Evolutionary conservation across 2,797 vertebrate species (phyloP).

Genomic region (Halcyon badia): DNA sequence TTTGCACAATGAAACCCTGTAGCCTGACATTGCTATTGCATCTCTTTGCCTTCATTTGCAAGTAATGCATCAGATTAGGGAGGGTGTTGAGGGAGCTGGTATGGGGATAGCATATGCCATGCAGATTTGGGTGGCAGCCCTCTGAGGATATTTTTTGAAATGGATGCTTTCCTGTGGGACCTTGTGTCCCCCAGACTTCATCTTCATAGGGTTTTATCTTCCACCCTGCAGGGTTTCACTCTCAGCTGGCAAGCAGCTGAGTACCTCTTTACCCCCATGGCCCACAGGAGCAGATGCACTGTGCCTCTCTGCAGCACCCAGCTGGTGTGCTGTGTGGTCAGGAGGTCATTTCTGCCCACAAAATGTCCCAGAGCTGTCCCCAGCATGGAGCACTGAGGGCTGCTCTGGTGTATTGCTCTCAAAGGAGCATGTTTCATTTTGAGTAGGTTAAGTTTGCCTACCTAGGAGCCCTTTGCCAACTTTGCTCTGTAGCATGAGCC

Average conservation of each 20-base stretch:
- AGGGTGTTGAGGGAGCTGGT: fast-evolving
- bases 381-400: not conserved
- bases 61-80: fast-evolving
- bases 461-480: not conserved
- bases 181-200: not conserved
- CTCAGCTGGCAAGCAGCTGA: not conserved
- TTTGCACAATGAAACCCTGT: not conserved
- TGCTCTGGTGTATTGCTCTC: not conserved
- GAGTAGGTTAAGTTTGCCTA: not conserved
- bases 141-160: not conserved
- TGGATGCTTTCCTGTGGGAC: not conserved
- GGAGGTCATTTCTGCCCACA: not conserved
- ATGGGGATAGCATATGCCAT: fast-evolving
- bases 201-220: not conserved
- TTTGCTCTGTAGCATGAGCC: not conserved
- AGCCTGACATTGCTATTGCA: not conserved
- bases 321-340: fast-evolving
- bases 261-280: fast-evolving
- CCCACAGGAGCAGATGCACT: fast-evolving
- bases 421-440: not conserved
- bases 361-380: not conserved
- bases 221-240: not conserved
- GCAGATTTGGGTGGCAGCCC: not conserved
- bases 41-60: not conserved
- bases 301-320: not conserved